Conservation (phyloP, 2,888 invertebrate species). For the Spodoptera exigua region DNA sequence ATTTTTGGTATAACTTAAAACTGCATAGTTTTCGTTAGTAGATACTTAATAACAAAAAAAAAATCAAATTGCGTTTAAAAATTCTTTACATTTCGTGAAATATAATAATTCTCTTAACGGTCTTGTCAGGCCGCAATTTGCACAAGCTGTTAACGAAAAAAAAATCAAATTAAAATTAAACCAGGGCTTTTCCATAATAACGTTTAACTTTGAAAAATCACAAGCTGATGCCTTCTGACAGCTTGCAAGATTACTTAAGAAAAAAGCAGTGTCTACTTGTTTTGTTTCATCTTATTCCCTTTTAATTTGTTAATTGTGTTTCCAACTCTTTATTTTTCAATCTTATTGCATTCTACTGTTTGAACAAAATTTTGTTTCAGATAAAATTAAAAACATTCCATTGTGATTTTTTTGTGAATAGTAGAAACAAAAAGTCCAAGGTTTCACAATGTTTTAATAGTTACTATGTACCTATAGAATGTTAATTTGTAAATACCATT, state of each 20-base stretch:
- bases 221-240: conserved; percentile 33
- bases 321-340: no score
- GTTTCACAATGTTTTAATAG: no score
- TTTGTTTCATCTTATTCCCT: conserved; percentile 6
- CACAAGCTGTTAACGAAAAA: conserved; percentile 18
- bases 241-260: conserved; percentile 35
- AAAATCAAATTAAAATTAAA: conserved; percentile 44
- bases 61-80: not conserved
- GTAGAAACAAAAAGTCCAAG: no score
- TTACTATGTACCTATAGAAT: no score
- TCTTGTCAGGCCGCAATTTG: conserved; percentile 14
- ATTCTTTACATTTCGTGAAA: conserved; percentile 12
- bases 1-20: not conserved
- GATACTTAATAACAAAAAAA: no score
- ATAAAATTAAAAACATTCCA: no score
- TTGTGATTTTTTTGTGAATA: no score
- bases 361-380: no score
- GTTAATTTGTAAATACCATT: no score
- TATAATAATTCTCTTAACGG: conserved; percentile 7
- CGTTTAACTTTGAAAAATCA: conserved; percentile 47
- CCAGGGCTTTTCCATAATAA: conserved; percentile 20
- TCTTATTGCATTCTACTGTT: no score
- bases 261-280: conserved; percentile 25
- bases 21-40: not conserved
- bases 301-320: no score